These are phyloP conservation scores for Euplagia quadripunctaria DNA, from an alignment of 2,888 invertebrate species.

Conservation along the genomic window DNA sequence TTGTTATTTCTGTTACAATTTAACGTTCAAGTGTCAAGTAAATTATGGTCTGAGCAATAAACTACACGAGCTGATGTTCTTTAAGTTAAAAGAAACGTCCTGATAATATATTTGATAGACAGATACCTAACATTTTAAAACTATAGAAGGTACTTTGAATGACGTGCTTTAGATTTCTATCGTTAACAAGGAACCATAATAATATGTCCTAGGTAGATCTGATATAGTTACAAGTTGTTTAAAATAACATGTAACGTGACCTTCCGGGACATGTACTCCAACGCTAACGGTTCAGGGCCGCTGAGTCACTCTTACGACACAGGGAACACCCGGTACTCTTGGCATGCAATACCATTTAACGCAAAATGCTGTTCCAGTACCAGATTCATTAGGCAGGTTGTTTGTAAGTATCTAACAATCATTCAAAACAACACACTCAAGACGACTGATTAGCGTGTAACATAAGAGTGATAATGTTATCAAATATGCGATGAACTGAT, in stretches of 20 bases:
- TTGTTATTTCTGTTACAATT: conserved; percentile 65
- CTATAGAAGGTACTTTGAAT: neutral
- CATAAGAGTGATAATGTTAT: conserved; percentile 41
- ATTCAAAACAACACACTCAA: conserved; percentile 45
- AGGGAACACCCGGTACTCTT: conserved; percentile 80
- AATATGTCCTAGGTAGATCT: conserved; percentile 42
- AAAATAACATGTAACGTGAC: conserved; percentile 57
- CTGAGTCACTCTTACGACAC: conserved; percentile 74
- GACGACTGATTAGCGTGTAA: conserved; percentile 34
- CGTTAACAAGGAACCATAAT: conserved; percentile 14
- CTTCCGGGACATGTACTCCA: conserved; percentile 66
- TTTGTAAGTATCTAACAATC: conserved; percentile 23
- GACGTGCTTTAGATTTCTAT: neutral
- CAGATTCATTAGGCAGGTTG: conserved; percentile 32
- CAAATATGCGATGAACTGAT: conserved; percentile 31
- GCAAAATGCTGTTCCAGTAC: conserved; percentile 54
- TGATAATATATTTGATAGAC: conserved; percentile 29
- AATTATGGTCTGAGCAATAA: conserved; percentile 46
- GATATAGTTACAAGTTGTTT: conserved; percentile 36
- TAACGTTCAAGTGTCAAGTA: conserved; percentile 53
- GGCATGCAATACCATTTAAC: conserved; percentile 67
- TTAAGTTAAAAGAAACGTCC: conserved; percentile 14
- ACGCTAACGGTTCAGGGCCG: conserved; percentile 77
- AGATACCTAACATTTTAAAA: conserved; percentile 20
- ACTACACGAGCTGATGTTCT: conserved; percentile 16